Evolutionary conservation across 2,113 vertebrate genomes (phyloP), one percentile per base, ranked within the genome.

Genomic region (Oryzias celebensis): DNA sequence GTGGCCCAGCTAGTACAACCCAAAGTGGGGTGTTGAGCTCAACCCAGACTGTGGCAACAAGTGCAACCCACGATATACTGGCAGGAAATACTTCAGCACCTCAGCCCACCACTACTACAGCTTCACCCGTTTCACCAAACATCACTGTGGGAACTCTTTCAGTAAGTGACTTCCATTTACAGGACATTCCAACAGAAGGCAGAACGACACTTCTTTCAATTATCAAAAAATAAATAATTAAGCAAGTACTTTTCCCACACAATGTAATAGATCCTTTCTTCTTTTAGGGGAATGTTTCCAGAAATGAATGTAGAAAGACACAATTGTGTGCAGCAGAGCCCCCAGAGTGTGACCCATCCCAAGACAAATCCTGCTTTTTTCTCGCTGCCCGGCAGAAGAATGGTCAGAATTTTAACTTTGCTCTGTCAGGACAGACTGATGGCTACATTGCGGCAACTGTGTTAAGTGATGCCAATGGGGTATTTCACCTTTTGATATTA

Each of bases 241-340:
- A 55, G 17, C 20, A 23, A 14, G 13, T 15, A 36, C 23, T 5
- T 28, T 8, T 46, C 2, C 10, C 10, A 18, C 5, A 20, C 1
- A 22, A 5, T 68, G 2, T 61, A 22, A 18, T 20, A 1, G 18
- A 42, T 46, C 1, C 50, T 2, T 0, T 54, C 8, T 28, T 7
- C 5, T 2, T 62, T 3, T 73, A 90, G 87, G 4, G 1, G 2
- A 0, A 3, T 4, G 0, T 85, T 16, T 2, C 4, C n/a, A 64
- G 31, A 0, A 0, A 0, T 1, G 18, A 0, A 0, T 90, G 89
- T 53, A 44, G 65, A 7, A 36, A 0, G 0, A 0, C 0, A 0
- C n/a, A 26, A 20, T 76, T 87, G 14, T 90, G 89, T 55, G 75
- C 45, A 1, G 5, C 71, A 1, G 0, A 63, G 61, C 88, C 86